Conservation (phyloP, 2,113 vertebrate species). For the Dromaius novaehollandiae region DNA sequence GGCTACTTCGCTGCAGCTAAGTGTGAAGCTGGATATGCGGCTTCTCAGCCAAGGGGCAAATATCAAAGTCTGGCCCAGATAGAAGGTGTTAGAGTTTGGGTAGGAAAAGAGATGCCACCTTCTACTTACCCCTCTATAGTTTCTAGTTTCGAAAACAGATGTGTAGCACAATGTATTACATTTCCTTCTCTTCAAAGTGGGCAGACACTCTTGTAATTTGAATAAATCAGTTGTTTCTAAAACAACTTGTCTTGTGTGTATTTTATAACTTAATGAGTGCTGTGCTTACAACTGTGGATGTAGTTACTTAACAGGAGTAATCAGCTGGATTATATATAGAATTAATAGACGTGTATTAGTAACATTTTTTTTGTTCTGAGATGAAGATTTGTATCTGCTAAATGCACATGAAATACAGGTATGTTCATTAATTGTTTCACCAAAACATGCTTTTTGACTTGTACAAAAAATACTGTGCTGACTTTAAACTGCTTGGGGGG, state of each 20-base stretch:
- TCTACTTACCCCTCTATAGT: slow-evolving; percentile 37
- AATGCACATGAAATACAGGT: not conserved
- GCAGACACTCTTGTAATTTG: not conserved
- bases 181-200: slow-evolving; percentile 23
- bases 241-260: not conserved
- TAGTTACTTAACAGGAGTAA: not conserved
- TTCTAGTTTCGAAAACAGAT: slow-evolving; percentile 23
- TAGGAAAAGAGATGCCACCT: slow-evolving; percentile 61
- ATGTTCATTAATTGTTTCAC: not conserved
- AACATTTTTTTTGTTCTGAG: not conserved
- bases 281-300: not conserved
- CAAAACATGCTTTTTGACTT: not conserved
- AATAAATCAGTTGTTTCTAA: not conserved
- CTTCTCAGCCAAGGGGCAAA: slow-evolving; percentile 82
- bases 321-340: not conserved
- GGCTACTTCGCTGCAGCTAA: slow-evolving; percentile 84
- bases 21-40: slow-evolving; percentile 80
- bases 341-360: not conserved
- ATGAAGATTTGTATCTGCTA: not conserved
- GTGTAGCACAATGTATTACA: slow-evolving; percentile 13
- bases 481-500: not conserved
- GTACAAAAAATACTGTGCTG: not conserved
- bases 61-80: slow-evolving; percentile 81
- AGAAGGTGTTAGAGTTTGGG: slow-evolving; percentile 75
- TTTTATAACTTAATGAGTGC: not conserved